phyloP scores from a whole-genome alignment of 2,888 invertebrate genomes.

The Oegoconia quadripuncta region DNA sequence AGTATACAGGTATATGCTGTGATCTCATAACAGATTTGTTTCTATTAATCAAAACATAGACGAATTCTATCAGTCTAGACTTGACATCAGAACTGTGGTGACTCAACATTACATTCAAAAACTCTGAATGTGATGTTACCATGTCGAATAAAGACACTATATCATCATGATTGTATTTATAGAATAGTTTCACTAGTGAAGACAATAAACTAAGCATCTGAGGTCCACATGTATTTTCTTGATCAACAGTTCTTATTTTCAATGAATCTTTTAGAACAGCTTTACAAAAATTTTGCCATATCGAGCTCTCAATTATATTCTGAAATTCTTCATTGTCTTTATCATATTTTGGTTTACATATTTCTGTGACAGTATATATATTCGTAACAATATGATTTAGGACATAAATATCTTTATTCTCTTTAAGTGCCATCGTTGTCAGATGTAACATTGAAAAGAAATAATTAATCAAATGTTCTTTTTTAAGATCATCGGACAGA shows the following conservation, averaged over 20 bases:
- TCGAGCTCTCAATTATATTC: slow-evolving; percentile 61
- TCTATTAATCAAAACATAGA: slow-evolving; percentile 81
- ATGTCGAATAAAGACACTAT: slow-evolving; percentile 83
- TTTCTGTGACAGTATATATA: slow-evolving; percentile 48
- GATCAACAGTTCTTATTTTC: slow-evolving; percentile 57
- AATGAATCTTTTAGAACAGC: slow-evolving; percentile 83
- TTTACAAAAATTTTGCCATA: slow-evolving; percentile 81
- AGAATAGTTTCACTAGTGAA: slow-evolving; percentile 77
- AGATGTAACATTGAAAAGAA: slow-evolving; percentile 77
- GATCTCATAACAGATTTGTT: slow-evolving; percentile 82
- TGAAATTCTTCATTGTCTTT: slow-evolving; percentile 50
- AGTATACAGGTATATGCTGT: slow-evolving; percentile 85
- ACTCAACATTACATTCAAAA: slow-evolving; percentile 83
- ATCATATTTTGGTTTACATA: slow-evolving; percentile 42
- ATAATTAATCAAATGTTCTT: slow-evolving; percentile 70
- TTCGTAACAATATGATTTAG: slow-evolving; percentile 41
- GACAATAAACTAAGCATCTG: slow-evolving; percentile 77
- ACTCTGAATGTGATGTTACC: slow-evolving; percentile 88
- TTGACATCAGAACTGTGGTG: slow-evolving; percentile 68
- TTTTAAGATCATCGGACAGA: slow-evolving; percentile 45
- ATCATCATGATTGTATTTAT: slow-evolving; percentile 63
- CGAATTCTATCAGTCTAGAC: slow-evolving; percentile 81
- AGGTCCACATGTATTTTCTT: slow-evolving; percentile 54
- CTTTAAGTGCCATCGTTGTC: slow-evolving; percentile 68
- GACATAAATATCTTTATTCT: slow-evolving; percentile 37